These are phyloP conservation scores for Thumatha senex DNA, from an alignment of 2,888 invertebrate genomes.

Conservation along the genomic window DNA sequence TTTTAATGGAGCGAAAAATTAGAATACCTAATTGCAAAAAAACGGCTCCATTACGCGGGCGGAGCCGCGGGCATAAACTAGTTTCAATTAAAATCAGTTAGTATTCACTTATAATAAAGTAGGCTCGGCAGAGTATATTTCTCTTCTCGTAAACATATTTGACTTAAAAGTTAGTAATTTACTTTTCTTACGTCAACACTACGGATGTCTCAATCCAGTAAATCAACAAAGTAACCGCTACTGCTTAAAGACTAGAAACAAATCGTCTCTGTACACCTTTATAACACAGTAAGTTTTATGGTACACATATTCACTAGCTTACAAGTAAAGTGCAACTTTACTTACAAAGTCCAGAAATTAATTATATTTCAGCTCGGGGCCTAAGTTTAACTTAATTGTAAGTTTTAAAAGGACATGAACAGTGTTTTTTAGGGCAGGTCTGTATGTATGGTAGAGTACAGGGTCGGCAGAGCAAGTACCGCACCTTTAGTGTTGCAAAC, in stretches of 20 bases:
- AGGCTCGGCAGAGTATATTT: not conserved
- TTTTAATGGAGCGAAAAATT: no score
- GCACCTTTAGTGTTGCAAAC: no score
- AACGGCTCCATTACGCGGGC: no score
- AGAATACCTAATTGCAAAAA: no score
- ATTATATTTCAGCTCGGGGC: not conserved
- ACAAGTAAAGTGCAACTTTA: constrained; percentile 41
- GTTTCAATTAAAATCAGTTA: not conserved
- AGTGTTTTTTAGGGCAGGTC: no score
- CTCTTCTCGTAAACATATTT: constrained; percentile 14
- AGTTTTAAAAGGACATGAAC: not conserved
- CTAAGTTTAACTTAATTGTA: not conserved
- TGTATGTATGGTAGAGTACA: no score
- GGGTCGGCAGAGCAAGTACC: no score
- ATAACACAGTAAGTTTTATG: constrained; percentile 61
- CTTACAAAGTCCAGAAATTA: constrained; percentile 29
- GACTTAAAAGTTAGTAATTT: constrained; percentile 37
- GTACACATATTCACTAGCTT: constrained; percentile 47
- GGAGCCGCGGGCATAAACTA: no score
- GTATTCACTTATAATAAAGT: not conserved
- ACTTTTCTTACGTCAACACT: constrained; percentile 26
- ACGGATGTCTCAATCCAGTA: constrained; percentile 54
- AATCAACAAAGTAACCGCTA: constrained; percentile 59
- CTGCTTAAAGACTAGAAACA: constrained; percentile 46
- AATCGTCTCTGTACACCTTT: constrained; percentile 60